A percentile compares a stretch with the other conserved stretches of the same genome.
Conservation (phyloP, 2,888 invertebrate genomes). For the Athetis lepigone region DNA sequence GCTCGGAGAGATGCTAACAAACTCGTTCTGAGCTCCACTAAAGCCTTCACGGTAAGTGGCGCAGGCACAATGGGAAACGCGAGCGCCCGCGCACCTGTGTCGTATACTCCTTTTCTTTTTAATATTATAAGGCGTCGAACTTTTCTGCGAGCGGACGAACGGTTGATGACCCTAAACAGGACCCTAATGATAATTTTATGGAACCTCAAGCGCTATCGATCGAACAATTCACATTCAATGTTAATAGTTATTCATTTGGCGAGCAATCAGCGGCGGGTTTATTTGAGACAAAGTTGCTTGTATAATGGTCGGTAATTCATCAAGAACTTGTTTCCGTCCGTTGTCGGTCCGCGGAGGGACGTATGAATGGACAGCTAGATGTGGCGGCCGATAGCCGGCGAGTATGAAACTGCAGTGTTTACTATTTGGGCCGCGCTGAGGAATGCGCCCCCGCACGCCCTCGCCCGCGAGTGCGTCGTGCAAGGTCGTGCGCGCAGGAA, state of each 20-base stretch:
- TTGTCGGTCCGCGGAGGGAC: slow-evolving; percentile 66
- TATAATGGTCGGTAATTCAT: slow-evolving; percentile 72
- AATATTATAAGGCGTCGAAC: slow-evolving; percentile 79
- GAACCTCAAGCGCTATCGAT: slow-evolving; percentile 53
- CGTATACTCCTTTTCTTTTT: slow-evolving; percentile 76
- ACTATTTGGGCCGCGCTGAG: slow-evolving; percentile 63
- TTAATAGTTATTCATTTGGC: slow-evolving; percentile 64
- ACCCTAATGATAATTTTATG: slow-evolving; percentile 69
- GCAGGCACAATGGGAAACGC: slow-evolving; percentile 81
- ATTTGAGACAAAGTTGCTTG: slow-evolving; percentile 53
- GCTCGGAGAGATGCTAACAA: slow-evolving; percentile 62
- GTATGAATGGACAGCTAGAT: slow-evolving; percentile 74
- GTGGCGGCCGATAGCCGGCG: slow-evolving; percentile 62
- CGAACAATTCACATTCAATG: slow-evolving; percentile 68
- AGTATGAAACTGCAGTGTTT: slow-evolving; percentile 65
- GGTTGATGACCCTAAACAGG: slow-evolving; percentile 82
- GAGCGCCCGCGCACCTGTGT: slow-evolving; percentile 87
- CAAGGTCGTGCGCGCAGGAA: slow-evolving; percentile 75
- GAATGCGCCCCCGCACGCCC: slow-evolving; percentile 66
- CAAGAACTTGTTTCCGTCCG: slow-evolving; percentile 63
- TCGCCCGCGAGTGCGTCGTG: slow-evolving; percentile 54
- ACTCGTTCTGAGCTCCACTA: slow-evolving; percentile 73
- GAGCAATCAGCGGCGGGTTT: slow-evolving; percentile 57
- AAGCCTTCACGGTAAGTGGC: slow-evolving; percentile 72
- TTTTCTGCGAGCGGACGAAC: slow-evolving; percentile 78